phyloP scores from a whole-genome alignment of 1,140 invertebrate species.

The Trinorchestia longiramus region DNA sequence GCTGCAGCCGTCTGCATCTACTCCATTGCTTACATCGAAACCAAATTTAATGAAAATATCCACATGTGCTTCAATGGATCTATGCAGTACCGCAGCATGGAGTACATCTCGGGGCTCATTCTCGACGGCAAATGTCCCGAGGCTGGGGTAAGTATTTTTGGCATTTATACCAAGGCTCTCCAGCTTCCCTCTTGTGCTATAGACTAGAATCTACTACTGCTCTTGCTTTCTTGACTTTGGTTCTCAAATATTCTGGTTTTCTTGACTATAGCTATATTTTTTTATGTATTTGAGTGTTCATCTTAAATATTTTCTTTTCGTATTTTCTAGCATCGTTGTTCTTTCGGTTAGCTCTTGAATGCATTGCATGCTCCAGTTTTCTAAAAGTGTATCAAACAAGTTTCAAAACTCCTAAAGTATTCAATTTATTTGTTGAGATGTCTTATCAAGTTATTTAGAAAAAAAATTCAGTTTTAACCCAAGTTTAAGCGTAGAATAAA shows the following conservation, averaged over 20 bases:
- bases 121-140: constrained; percentile 89
- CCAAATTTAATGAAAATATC: constrained; percentile 95
- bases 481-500: too few species aligned
- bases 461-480: too few species aligned
- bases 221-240: not conserved
- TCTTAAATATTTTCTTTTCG: not conserved
- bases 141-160: constrained; percentile 74
- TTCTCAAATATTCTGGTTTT: not conserved
- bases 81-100: constrained; percentile 90
- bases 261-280: not conserved
- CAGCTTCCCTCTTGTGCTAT: not conserved
- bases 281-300: not conserved
- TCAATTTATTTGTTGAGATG: too few species aligned
- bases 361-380: too few species aligned
- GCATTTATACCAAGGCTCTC: not conserved
- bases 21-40: constrained; percentile 85
- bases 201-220: not conserved
- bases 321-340: too few species aligned
- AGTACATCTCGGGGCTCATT: constrained; percentile 91
- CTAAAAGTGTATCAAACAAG: too few species aligned
- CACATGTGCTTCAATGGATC: constrained; percentile 97
- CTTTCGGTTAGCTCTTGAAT: too few species aligned
- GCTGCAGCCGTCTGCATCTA: constrained; percentile 85
- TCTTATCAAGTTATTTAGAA: too few species aligned
- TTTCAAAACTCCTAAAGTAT: too few species aligned